Evolutionary conservation across 2,113 vertebrate genomes (phyloP), one percentile per base, ranked within the genome.

Genomic region (Synchiropus splendidus): DNA sequence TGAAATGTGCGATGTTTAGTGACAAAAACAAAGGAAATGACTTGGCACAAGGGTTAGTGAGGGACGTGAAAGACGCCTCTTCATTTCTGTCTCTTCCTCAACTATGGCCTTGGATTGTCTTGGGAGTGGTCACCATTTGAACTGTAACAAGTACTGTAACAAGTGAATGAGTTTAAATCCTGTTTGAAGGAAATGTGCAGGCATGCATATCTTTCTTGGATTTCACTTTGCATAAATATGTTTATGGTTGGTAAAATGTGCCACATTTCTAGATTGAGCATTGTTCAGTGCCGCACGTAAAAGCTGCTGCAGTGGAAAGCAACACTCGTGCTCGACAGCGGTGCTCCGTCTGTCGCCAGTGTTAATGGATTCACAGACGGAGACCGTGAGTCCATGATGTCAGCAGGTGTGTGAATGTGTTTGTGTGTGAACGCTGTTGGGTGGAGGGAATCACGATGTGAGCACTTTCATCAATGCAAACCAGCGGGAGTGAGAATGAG

Each of bases 371-470:
- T 69, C 61, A 51, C 45, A 42, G 72, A 51, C 43, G 58, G 56
- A 61, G 73, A 56, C 54, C 61, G 53, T 60, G 54, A 52, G 57
- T 64, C 52, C 54, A 61, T 54, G 41, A 50, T 75, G 61, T 73
- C 74, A 73, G 72, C 72, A 49, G 72, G 77, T 66, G 77, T 73
- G 72, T 67, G 69, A 75, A 71, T 39, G 39, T 18, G 31, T 15
- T 36, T 31, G 21, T 51, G 46, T 58, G 55, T 57, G 51, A 61
- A 50, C 42, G 33, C 27, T 15, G 58, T 46, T 35, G 32, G 48
- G 48, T 52, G 34, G 6, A 31, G 52, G 54, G 67, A 65, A 67
- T 67, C 72, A 72, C 57, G 57, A 36, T 61, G 64, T 45, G 62
- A 63, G 57, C 52, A 42, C 58, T 70, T 67, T 64, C 32, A 65